Base-by-base conservation (phyloP, 1,140 invertebrate genomes). In the Chymomyza costata region DNA sequence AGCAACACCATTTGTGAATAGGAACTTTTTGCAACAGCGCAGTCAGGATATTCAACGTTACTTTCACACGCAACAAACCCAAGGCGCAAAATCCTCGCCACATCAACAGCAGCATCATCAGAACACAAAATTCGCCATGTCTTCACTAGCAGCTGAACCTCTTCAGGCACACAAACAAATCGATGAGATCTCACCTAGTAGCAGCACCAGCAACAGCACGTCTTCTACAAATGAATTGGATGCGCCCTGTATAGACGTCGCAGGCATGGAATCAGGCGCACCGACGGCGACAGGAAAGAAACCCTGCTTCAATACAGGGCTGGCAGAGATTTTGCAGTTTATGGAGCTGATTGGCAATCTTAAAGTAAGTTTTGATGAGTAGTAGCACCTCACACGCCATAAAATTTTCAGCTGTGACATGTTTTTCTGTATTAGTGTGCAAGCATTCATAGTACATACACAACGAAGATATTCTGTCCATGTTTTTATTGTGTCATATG, bases 261-360 rank as follows among this genome's bases (percentile, higher is more conserved):
- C 47, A 16, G 19, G 28, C 1, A 68, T 71, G 17, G 71, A 82
- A 10, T 58, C 60, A 38, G 54, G 46, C 16, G 41, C 73, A 16
- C 45, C 58, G 10, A 39, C 69, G 28, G 59, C 49, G 14, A 47
- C 60, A 21, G 66, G 55, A 31, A 76, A 76, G 34, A 84, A 84
- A 41, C 69, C 82, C 32, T 84, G 82, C 50, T 84, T 84, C 47
- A 84, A 53, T 41, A 59, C 82, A 0, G 82, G 82, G 2, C 59
- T 84, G 1, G 73, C 60, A 7, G 82, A 84, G 41, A 84, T 84
- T 46, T 7, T 84, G 6, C 82, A 84, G 44, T 84, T 84, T 18
- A 84, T 84, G 82, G 82, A 84, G 55, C 74, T 84, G 37, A 84
- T 84, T 49, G 82, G 82, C 5, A 84, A 84, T 39, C 57, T 84